Base-by-base conservation (phyloP, 2,888 invertebrate species). In the Cephus sareptanus region DNA sequence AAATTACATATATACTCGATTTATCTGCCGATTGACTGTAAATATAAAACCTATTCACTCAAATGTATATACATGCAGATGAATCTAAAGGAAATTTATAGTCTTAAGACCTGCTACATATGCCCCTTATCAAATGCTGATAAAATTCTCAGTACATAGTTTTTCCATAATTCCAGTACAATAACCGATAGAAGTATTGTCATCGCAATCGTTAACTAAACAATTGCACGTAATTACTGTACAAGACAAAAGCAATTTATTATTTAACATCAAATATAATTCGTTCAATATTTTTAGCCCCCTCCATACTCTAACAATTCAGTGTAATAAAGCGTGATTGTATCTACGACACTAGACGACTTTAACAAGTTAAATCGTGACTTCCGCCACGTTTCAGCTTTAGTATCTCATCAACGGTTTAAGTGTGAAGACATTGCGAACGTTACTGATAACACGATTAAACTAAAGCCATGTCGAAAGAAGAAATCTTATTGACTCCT, bases 401-500 rank as follows among this genome's bases (percentile, higher is more conserved):
- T 6, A 56, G 40, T 56, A 56, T 56, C 40, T 56, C 9, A 23
- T 23, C 23, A 56, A 6, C 23, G 6, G 23, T 56, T 6, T 2
- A 23, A 56, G 23, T 1, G 40, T 23, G 15, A 56, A 56, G 40
- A 56, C 23, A 56, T 23, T 56, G 40, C 40, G 6, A 23, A 15
- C 40, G 23, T 56, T 1, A 56, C 6, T 23, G 15, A 56, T 23
- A 56, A 56, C 9, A 11, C 12, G 4, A 4, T 13, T 13, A 11
- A 71, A 6, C 3, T 0, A 11, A 31, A 9, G 71, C 71, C 30
- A 71, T 71, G 71, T 4, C 71, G 31, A 33, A 31, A 33, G 31
- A 71, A 33, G 31, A 31, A 15, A 13, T 9, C 15, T 33, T 91
- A 1, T 86, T 93, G 11, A 92, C 93, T 82, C 94, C 95, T 0